phyloP scores from a whole-genome alignment of 2,797 vertebrate genomes.

The Pitangus sulphuratus region DNA sequence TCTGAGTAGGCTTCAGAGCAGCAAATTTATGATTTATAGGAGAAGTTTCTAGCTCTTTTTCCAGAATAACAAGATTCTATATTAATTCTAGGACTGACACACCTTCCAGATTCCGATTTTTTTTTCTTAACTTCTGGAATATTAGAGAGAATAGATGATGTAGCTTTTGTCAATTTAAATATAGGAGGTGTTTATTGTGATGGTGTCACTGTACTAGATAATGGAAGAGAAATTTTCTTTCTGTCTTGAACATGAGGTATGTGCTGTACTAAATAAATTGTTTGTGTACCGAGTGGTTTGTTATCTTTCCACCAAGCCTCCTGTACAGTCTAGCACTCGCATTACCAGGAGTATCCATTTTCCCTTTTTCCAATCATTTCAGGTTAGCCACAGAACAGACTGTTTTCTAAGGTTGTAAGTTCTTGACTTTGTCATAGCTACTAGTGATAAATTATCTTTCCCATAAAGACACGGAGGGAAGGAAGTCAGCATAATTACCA shows the following conservation, averaged over 20 bases:
- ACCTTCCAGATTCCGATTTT: not conserved
- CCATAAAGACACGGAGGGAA: not conserved
- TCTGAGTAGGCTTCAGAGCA: not conserved
- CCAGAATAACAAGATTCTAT: not conserved
- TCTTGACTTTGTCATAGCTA: not conserved
- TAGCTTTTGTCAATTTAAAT: not conserved
- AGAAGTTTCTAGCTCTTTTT: not conserved
- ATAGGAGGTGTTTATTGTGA: not conserved
- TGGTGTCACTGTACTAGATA: not conserved
- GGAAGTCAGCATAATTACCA: not conserved
- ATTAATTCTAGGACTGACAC: not conserved
- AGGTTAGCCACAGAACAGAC: not conserved
- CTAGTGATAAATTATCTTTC: not conserved
- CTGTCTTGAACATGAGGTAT: not conserved
- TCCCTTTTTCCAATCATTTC: not conserved
- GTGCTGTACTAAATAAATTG: not conserved
- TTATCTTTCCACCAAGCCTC: not conserved
- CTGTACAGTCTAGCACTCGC: not conserved
- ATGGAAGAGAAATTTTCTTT: not conserved
- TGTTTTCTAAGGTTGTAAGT: not conserved
- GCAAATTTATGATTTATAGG: not conserved
- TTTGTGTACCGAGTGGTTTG: accelerated
- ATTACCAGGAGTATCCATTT: not conserved
- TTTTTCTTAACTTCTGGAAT: not conserved
- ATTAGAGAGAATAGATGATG: not conserved